Base-by-base conservation (phyloP, 1,140 invertebrate genomes). In the Ephestia elutella region DNA sequence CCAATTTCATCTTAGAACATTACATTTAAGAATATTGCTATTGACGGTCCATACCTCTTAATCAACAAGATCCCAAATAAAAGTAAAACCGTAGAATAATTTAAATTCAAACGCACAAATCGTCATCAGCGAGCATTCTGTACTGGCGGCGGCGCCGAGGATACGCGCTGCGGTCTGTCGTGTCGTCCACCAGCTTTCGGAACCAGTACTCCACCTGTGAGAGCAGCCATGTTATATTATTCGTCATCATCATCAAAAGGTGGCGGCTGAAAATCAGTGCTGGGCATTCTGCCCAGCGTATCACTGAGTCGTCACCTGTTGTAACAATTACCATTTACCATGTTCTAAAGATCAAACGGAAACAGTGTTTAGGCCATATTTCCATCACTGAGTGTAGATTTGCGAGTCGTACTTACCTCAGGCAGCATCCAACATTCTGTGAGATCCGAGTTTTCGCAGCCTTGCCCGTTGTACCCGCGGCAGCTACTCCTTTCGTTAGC, bases 341-440 rank as follows among this genome's bases (percentile, higher is more conserved):
- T n/a, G n/a, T n/a, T n/a, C n/a, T n/a, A n/a, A n/a, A n/a, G n/a
- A n/a, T n/a, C n/a, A n/a, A n/a, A n/a, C n/a, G n/a, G n/a, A n/a
- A n/a, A n/a, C n/a, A n/a, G n/a, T n/a, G n/a, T n/a, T n/a, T n/a
- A n/a, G n/a, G n/a, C 13, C 35, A 11, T 25, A 3, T 25, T 25
- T 25, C 7, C 7, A 25, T 44, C 11, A 38, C 32, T 11, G 4
- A 10, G 15, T 2, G 15, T 44, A 4, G 5, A 10, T 44, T 44
- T 15, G 11, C 1, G 5, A 1, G 38, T 13, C 2, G 15, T n/a
- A 44, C 38, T 44, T 2, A 87, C 84, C 80, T 85, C 82, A 58
- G 85, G 80, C 50, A 86, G 65, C 85, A 87, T 87, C 85, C 85
- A 87, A 55, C 85, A 87, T 77, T 87, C 85, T 59, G 82, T 87